Base-by-base conservation (phyloP, 2,113 vertebrate genomes). In the Oncorhynchus mykiss region DNA sequence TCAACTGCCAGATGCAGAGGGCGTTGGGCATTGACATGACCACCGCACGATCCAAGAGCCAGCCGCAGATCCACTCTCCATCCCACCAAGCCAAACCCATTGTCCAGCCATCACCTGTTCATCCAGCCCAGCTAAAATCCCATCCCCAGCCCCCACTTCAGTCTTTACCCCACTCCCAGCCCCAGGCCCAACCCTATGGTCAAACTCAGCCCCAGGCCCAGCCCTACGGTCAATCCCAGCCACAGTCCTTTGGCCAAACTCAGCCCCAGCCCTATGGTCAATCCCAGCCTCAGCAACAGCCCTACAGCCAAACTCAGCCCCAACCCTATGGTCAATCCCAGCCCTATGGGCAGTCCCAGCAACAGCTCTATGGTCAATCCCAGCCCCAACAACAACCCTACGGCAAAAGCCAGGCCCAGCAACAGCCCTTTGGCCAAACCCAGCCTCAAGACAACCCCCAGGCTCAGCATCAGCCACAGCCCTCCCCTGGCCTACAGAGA, bases 1-100 rank as follows among this genome's bases (percentile, higher is more conserved):
- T 99, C 84, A 99, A 99, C 87, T 99, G 98, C 92, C 97, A 99
- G 94, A 99, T 99, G 97, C 97, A 98, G 91, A 93, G 98, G 84
- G 97, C 98, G 12, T 91, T 99, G 87, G 98, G 98, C 77, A 99
- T 99, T 94, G 97, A 99, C 90, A 98, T 99, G 97, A 98, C 96
- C 0, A 96, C 97, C 1, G 95, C 97, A 80, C 95, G 96, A 72
- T 98, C 97, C 82, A 98, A 97, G 90, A 98, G 97, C 92, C 97
- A 98, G 91, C 97, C 98, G 89, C 97, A 98, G 88, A 94, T 97
- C 78, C 93, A 95, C 83, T 96, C 95, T 34, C 95, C 96, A 0
- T 93, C 89, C 0, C 95, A 86, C 93, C 95, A 73, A 92, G 94
- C 84, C 93, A 94, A 93, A 69, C 86, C 88, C 78, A 88, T 92